Evolutionary conservation across 2,113 vertebrate genomes (phyloP), one percentile per base, ranked within the genome.

Genomic region (Lophius piscatorius): DNA sequence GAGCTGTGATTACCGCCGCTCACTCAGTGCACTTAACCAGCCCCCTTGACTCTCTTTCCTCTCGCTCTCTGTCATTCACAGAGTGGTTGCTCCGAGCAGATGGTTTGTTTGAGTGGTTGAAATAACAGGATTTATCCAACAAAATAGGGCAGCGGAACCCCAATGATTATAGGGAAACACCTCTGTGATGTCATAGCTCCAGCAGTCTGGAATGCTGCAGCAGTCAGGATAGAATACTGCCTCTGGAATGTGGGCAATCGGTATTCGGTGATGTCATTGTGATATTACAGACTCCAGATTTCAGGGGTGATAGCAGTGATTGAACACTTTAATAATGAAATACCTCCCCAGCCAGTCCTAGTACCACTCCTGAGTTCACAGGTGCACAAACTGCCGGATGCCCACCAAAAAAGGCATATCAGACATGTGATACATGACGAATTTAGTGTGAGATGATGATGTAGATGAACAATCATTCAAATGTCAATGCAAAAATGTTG

Each of bases 1-100:
- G 80, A 78, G 77, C 87, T 88, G 83, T 88, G 87, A 90, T 88
- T 90, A 90, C 81, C 67, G 87, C 80, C 78, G 48, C 83, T 87
- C 84, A 82, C 67, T 84, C 80, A 62, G 59, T 84, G 85, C 88
- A 90, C 85, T 90, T 90, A 90, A 87, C 87, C 85, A 88, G 66
- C 88, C 76, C 80, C 77, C 82, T 74, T 60, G 50, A 62, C 67
- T 70, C 54, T 58, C 57, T 68, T 70, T 74, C 75, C 73, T 76
- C 70, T 74, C 42, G 17, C 63, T 77, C 79, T 68, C 82, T 83
- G 79, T 84, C 84, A 81, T 80, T 89, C 84, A 85, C 63, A 38
- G 56, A 81, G 55, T 61, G 78, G 78, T 54, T 70, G 49, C 76
- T 73, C 51, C 45, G 58, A 77, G 70, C 56, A 29, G 48, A 56